Percentiles rank a stretch among this genome's conserved stretches.
Evolutionary conservation across 1,140 invertebrate genomes (phyloP).

Genomic region (Delia radicum): DNA sequence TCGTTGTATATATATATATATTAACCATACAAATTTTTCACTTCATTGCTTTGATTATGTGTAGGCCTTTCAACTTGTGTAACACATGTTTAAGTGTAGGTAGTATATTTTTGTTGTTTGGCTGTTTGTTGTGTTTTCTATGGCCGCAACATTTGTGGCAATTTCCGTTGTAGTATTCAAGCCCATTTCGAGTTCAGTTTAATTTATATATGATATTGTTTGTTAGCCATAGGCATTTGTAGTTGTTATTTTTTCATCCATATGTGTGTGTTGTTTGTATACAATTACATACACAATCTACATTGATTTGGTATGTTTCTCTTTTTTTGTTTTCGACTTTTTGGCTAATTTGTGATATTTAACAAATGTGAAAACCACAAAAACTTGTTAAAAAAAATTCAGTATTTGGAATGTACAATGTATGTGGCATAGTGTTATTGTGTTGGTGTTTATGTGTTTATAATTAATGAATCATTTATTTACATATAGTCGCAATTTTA

Average conservation of each 20-base stretch:
- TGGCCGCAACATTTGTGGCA: background rate
- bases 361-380: slow-evolving; percentile 21
- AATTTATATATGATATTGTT: no score
- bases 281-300: no score
- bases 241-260: background rate
- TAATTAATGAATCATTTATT: background rate
- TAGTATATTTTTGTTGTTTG: background rate
- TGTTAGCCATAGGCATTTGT: background rate
- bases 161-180: background rate
- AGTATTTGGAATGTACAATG: background rate
- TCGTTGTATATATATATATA: no score
- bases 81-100: no score
- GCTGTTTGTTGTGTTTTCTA: background rate
- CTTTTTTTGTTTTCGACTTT: background rate
- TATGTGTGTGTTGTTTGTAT: background rate
- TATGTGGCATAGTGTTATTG: background rate
- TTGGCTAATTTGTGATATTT: slow-evolving; percentile 26
- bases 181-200: no score
- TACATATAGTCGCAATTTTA: background rate
- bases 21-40: background rate
- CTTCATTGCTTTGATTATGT: background rate
- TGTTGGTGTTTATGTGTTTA: background rate
- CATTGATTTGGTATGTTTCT: background rate
- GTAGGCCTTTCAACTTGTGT: no score
- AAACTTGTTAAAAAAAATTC: no score